Percentiles rank a stretch among this genome's conserved stretches.
These are phyloP conservation scores for Drosophila mimica DNA, from an alignment of 2,888 invertebrate genomes.

Conservation along the genomic window DNA sequence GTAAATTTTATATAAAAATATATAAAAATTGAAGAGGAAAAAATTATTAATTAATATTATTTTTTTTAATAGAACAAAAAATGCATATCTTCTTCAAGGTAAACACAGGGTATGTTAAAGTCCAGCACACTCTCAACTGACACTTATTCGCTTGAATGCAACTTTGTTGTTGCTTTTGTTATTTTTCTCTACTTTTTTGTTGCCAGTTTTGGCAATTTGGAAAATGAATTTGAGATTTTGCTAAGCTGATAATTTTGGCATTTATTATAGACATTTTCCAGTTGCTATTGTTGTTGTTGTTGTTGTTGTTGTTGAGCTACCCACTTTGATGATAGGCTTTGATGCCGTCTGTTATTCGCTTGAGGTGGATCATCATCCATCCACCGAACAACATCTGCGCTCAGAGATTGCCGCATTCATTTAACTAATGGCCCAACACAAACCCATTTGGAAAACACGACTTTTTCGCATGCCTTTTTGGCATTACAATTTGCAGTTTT, in stretches of 20 bases:
- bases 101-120: background rate
- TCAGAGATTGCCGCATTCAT: conserved; percentile 37
- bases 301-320: conserved; percentile 32
- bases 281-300: conserved; percentile 1
- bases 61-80: background rate
- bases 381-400: conserved; percentile 18
- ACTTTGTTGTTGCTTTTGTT: conserved; percentile 34
- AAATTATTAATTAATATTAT: background rate
- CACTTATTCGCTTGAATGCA: conserved; percentile 72
- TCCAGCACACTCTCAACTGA: background rate
- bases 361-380: conserved; percentile 18
- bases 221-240: conserved; percentile 68
- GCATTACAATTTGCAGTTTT: background rate
- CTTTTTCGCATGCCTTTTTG: conserved; percentile 22
- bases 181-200: conserved; percentile 3
- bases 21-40: background rate
- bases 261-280: conserved; percentile 49
- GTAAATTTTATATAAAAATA: background rate
- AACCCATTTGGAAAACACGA: conserved; percentile 50
- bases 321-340: conserved; percentile 53
- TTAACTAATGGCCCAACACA: conserved; percentile 47
- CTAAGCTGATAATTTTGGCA: conserved; percentile 65
- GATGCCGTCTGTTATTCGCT: conserved; percentile 22
- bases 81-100: accelerated
- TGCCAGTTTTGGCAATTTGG: conserved; percentile 69